Percentiles rank a stretch among this genome's conserved stretches.
Evolutionary conservation across 2,797 vertebrate species (phyloP).

Genomic region (Acomys russatus): DNA sequence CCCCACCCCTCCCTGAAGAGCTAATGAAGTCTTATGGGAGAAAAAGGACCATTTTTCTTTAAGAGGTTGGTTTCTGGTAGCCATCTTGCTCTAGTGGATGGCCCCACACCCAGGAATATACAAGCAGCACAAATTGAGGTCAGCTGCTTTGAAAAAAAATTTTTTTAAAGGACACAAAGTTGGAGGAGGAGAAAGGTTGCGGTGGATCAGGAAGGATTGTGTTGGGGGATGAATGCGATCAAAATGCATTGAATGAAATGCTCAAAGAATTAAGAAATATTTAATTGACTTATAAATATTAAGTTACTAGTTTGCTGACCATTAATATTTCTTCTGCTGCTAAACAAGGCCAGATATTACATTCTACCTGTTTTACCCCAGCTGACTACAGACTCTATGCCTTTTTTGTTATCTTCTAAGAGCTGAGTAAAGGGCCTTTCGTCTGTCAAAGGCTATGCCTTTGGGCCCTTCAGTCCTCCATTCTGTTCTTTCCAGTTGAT

Average conservation of each 20-base stretch:
- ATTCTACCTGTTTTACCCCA: not conserved
- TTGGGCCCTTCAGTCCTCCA: not conserved
- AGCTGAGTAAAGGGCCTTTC: conserved; percentile 14
- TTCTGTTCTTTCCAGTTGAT: conserved; percentile 11
- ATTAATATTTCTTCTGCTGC: conserved; percentile 3
- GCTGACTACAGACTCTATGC: not conserved
- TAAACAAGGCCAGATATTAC: not conserved
- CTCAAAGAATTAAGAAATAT: not conserved
- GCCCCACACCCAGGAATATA: not conserved
- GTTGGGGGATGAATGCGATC: not conserved
- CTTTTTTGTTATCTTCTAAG: not conserved
- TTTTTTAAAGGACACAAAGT: not conserved
- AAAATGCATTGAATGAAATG: not conserved
- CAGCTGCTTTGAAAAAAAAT: not conserved
- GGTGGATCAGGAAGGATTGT: not conserved
- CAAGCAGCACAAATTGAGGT: not conserved
- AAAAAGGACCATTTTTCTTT: not conserved
- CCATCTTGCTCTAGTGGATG: not conserved
- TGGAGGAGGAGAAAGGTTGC: not conserved
- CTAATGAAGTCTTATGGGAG: not conserved
- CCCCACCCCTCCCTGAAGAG: no score
- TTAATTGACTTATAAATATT: conserved; percentile 11
- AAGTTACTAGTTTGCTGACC: conserved; percentile 36
- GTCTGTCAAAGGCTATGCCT: not conserved
- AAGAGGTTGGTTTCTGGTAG: not conserved